Conservation (phyloP, 2,113 vertebrate genomes). For the Zosterops lateralis region DNA sequence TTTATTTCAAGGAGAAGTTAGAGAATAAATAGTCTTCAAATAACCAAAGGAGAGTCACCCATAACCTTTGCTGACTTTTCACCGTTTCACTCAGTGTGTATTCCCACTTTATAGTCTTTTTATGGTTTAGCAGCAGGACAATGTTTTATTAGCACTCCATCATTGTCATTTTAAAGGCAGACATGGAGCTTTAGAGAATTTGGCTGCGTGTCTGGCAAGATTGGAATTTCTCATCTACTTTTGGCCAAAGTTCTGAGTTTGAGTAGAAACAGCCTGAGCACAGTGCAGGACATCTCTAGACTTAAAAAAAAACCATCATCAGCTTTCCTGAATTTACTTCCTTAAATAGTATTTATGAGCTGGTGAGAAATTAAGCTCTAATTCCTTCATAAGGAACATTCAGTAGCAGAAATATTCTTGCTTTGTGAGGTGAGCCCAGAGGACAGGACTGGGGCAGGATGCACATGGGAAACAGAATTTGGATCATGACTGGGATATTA, state of each 20-base stretch:
- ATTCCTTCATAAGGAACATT: neutral
- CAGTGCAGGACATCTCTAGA: slow-evolving; percentile 76
- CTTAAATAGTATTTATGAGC: slow-evolving; percentile 79
- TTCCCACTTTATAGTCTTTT: neutral
- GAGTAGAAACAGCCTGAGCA: slow-evolving; percentile 81
- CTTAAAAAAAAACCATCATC: slow-evolving; percentile 70
- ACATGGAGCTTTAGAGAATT: neutral
- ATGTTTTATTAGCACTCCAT: neutral
- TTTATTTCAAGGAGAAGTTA: neutral
- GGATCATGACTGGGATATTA: neutral
- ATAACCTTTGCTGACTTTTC: neutral
- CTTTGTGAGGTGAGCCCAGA: neutral
- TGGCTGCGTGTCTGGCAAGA: neutral
- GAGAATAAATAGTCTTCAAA: neutral
- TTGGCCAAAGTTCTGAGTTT: slow-evolving; percentile 78
- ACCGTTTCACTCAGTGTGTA: neutral
- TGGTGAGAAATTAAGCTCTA: slow-evolving; percentile 71
- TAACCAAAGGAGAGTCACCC: neutral
- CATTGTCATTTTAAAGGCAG: neutral
- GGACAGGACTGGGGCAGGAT: neutral
- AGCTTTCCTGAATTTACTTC: slow-evolving; percentile 82
- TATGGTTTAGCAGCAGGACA: neutral
- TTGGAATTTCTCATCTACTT: neutral
- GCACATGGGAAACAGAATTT: neutral
- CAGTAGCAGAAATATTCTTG: neutral